phyloP scores from a whole-genome alignment of 2,888 invertebrate genomes.

The Timema cristinae region DNA sequence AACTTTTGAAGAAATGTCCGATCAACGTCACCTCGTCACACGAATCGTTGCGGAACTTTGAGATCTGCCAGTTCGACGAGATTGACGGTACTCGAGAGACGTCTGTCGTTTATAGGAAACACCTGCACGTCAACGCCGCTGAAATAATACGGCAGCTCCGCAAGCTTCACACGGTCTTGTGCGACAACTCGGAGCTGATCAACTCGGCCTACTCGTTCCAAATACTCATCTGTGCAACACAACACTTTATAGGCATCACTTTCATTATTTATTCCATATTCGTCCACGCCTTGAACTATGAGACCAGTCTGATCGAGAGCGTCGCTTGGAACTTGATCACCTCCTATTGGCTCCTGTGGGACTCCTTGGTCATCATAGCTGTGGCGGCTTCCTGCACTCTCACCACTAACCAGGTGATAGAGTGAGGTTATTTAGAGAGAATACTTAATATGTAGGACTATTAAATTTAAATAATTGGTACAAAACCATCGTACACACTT shows the following conservation, averaged over 20 bases:
- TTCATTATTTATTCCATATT: slow-evolving; percentile 5
- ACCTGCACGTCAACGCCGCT: not conserved
- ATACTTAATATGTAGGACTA: no score
- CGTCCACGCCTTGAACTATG: not conserved
- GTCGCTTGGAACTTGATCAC: slow-evolving; percentile 6
- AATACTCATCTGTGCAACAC: slow-evolving; percentile 4
- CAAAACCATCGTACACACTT: no score
- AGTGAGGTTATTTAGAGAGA: no score
- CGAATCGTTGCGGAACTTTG: not conserved
- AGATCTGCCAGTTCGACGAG: not conserved
- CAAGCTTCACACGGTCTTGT: not conserved
- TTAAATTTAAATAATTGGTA: no score
- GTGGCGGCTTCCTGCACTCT: slow-evolving; percentile 3
- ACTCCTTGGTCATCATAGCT: not conserved
- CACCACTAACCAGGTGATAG: slow-evolving; percentile 4
- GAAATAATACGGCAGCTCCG: not conserved
- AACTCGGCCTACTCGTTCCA: slow-evolving; percentile 6
- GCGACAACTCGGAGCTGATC: not conserved
- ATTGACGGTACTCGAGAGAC: not conserved
- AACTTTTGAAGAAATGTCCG: no score
- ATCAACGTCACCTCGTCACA: no score
- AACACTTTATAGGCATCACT: slow-evolving; percentile 6
- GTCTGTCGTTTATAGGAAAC: not conserved
- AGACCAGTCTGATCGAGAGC: not conserved
- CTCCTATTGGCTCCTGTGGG: slow-evolving; percentile 6